Evolutionary conservation across 1,140 invertebrate species (phyloP).

Genomic region (Hyphantria cunea): DNA sequence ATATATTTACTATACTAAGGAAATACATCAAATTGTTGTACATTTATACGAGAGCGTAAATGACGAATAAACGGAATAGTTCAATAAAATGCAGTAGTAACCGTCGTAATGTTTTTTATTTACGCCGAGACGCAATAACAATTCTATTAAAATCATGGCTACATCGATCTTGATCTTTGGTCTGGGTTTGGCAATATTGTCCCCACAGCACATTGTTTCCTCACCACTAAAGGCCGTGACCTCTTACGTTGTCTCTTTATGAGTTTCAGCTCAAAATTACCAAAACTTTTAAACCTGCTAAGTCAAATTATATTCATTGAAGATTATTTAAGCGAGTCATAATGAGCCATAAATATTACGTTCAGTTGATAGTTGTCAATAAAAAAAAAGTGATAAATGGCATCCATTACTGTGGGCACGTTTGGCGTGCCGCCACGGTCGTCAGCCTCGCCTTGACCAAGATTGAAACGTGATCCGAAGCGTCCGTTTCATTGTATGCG

Average conservation of each 20-base stretch:
- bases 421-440: slow-evolving; percentile 70
- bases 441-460: slow-evolving; percentile 73
- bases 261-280: slow-evolving; percentile 23
- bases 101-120: background rate
- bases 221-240: slow-evolving; percentile 19
- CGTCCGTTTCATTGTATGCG: slow-evolving; percentile 46
- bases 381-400: slow-evolving; percentile 61
- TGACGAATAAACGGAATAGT: background rate
- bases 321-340: slow-evolving; percentile 27
- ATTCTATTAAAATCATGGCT: slow-evolving; percentile 22
- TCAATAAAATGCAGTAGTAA: slow-evolving; percentile 10
- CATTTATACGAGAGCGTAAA: too few relatives aligned
- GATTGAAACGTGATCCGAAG: slow-evolving; percentile 57
- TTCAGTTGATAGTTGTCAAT: slow-evolving; percentile 47
- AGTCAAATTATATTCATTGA: slow-evolving; percentile 31
- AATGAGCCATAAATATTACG: slow-evolving; percentile 32
- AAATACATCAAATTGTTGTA: slow-evolving; percentile 1
- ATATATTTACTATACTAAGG: slow-evolving; percentile 20
- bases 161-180: slow-evolving; percentile 22
- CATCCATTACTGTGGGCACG: slow-evolving; percentile 52
- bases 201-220: slow-evolving; percentile 19
- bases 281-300: slow-evolving; percentile 26
- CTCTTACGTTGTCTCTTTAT: slow-evolving; percentile 26
- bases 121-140: slow-evolving; percentile 3
- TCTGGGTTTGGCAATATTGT: slow-evolving; percentile 17